A percentile compares a stretch with the other conserved stretches of the same genome.
These are phyloP conservation scores for Ammodytes marinus DNA, from an alignment of 2,113 vertebrate genomes.

Conservation along the genomic window DNA sequence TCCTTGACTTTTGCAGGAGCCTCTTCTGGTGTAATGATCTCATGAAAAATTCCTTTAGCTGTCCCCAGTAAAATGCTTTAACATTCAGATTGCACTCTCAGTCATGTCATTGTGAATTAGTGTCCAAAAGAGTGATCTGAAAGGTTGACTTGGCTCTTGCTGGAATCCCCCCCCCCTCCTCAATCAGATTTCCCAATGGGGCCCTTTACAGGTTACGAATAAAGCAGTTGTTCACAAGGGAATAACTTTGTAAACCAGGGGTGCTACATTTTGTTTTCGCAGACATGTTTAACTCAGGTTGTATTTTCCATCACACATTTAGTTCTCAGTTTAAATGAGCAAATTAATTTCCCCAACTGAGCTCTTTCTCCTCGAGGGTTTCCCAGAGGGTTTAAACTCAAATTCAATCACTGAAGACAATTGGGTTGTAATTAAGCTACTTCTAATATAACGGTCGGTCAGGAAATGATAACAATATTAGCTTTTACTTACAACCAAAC, in stretches of 20 bases:
- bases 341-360: conserved; percentile 37
- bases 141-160: conserved; percentile 16
- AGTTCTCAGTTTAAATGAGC: conserved; percentile 40
- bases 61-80: conserved; percentile 36
- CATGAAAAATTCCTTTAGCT: conserved; percentile 18
- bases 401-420: conserved; percentile 78
- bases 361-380: conserved; percentile 21
- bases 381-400: conserved; percentile 58
- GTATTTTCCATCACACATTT: conserved; percentile 8
- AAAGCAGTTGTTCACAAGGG: conserved; percentile 14
- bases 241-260: conserved; percentile 14
- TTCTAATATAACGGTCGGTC: conserved; percentile 73
- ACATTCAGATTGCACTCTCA: conserved; percentile 32
- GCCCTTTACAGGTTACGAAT: background rate
- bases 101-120: conserved; percentile 37
- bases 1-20: conserved; percentile 11
- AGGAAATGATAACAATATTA: conserved; percentile 71
- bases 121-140: conserved; percentile 28
- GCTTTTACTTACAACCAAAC: conserved; percentile 65
- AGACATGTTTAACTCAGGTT: conserved; percentile 24
- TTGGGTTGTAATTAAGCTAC: conserved; percentile 72
- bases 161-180: background rate
- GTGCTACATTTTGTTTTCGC: background rate
- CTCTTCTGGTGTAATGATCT: conserved; percentile 17
- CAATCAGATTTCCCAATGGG: conserved; percentile 18